Conservation (phyloP, 64 coral and sea anemone species). For the Stichodactyla helianthus region DNA sequence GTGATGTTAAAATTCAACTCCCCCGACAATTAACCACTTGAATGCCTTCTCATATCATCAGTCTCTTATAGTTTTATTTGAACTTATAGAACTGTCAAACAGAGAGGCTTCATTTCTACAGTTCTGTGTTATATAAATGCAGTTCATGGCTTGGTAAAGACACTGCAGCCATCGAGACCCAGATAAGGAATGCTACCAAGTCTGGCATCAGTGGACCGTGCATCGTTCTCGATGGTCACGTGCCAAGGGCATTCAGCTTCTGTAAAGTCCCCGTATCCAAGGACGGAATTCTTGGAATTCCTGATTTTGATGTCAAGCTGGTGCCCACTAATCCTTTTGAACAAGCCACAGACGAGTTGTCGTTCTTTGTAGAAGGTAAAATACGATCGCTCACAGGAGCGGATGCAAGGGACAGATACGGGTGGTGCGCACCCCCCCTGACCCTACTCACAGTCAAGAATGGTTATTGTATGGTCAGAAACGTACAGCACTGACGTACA, state of each 20-base stretch:
- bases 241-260: slow-evolving; percentile 52
- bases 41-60: not conserved
- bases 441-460: too few relatives aligned
- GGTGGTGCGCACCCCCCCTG: too few relatives aligned
- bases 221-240: slow-evolving; percentile 19
- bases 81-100: slow-evolving; percentile 51
- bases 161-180: slow-evolving; percentile 31
- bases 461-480: too few relatives aligned
- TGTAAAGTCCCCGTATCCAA: slow-evolving; percentile 32
- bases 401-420: too few relatives aligned
- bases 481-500: too few relatives aligned
- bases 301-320: slow-evolving; percentile 48
- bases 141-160: slow-evolving; percentile 60
- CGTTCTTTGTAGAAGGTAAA: slow-evolving; percentile 74
- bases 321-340: slow-evolving; percentile 29
- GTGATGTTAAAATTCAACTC: too few relatives aligned
- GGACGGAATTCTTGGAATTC: slow-evolving; percentile 45
- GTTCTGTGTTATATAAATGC: slow-evolving; percentile 49
- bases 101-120: slow-evolving; percentile 78
- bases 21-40: not conserved
- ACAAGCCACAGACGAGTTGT: not conserved
- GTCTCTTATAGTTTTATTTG: not conserved
- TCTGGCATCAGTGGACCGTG: slow-evolving; percentile 31
- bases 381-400: too few relatives aligned
- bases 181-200: slow-evolving; percentile 60